phyloP scores from a whole-genome alignment of 2,888 invertebrate genomes.

The Drosophila falleni region DNA sequence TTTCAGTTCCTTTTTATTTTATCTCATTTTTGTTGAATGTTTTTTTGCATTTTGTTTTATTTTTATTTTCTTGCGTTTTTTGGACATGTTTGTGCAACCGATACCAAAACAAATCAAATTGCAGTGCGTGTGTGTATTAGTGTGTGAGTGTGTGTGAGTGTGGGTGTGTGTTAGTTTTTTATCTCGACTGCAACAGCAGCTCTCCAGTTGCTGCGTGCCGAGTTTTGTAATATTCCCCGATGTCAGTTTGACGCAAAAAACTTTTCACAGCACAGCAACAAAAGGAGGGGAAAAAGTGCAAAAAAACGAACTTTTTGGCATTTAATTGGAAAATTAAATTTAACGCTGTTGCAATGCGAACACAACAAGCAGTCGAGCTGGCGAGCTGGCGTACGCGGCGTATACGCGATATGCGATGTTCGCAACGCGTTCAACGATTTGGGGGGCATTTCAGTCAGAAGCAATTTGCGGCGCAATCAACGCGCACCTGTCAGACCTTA shows the following conservation, averaged over 20 bases:
- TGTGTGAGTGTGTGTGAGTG: background rate
- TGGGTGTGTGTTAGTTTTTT: slow-evolving; percentile 47
- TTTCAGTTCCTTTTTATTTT: slow-evolving; percentile 9
- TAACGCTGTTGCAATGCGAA: slow-evolving; percentile 58
- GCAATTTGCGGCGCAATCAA: slow-evolving; percentile 65
- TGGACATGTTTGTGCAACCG: slow-evolving; percentile 58
- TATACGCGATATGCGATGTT: slow-evolving; percentile 39
- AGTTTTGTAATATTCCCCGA: slow-evolving; percentile 78
- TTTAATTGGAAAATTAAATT: slow-evolving; percentile 85
- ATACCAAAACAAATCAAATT: slow-evolving; percentile 67
- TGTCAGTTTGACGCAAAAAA: slow-evolving; percentile 78
- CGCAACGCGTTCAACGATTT: background rate
- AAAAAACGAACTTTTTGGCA: slow-evolving; percentile 56
- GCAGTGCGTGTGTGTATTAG: slow-evolving; percentile 1
- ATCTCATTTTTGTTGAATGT: slow-evolving; percentile 10
- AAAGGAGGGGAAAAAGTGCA: slow-evolving; percentile 1
- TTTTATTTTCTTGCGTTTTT: slow-evolving; percentile 40
- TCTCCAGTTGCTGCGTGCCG: slow-evolving; percentile 45
- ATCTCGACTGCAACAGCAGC: slow-evolving; percentile 54
- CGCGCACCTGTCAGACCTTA: slow-evolving; percentile 35
- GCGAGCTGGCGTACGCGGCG: slow-evolving; percentile 15
- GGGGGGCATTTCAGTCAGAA: slow-evolving; percentile 33
- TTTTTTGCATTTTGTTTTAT: slow-evolving; percentile 28
- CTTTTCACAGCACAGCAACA: slow-evolving; percentile 48
- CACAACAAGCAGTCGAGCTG: background rate